Evolutionary conservation across 2,888 invertebrate species (phyloP), one percentile per base, ranked within the genome.

Genomic region (Melinaea menophilus): DNA sequence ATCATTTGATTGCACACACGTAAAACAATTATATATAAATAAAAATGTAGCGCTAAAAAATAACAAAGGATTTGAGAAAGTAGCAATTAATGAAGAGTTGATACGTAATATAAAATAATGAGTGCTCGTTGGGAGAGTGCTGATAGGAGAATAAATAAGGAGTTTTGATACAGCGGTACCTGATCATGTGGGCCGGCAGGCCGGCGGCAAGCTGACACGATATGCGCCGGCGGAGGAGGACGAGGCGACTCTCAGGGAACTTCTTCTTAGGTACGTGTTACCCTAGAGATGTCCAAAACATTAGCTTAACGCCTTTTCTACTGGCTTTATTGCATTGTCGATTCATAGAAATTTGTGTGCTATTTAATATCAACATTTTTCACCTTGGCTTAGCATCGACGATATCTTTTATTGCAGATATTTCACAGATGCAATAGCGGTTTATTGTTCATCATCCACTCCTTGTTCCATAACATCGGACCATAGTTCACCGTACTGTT

Each of bases 161-260:
- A 84, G 86, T 88, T 88, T 89, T 86, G 80, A 83, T 83, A 79
- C 89, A 91, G 91, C 88, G 84, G 86, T 88, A 85, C 89, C 90
- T 80, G 91, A 91, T 75, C 89, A 91, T 91, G 91, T 85, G 87
- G 88, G 83, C 88, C 87, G 88, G 88, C 88, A 88, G 88, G 89
- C 88, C 87, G 92, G 91, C 84, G 88, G 91, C 84, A 91, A 92
- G 92, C 91, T 92, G 91, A 93, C 93, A 92, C 94, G 94, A 94
- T 93, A 95, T 95, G 94, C 94, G 93, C 93, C 94, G 94, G 92
- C 94, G 93, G 94, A 94, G 92, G 95, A 96, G 92, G 96, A 97
- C 94, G 96, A 97, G 93, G 95, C 96, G 91, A 96, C 96, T 93
- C 95, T 97, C 92, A 95, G 96, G 94, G 96, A 96, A 94, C 94